A percentile compares a stretch with the other conserved stretches of the same genome.
Evolutionary conservation across 2,113 vertebrate genomes (phyloP).

Genomic region (Tragelaphus strepsiceros): DNA sequence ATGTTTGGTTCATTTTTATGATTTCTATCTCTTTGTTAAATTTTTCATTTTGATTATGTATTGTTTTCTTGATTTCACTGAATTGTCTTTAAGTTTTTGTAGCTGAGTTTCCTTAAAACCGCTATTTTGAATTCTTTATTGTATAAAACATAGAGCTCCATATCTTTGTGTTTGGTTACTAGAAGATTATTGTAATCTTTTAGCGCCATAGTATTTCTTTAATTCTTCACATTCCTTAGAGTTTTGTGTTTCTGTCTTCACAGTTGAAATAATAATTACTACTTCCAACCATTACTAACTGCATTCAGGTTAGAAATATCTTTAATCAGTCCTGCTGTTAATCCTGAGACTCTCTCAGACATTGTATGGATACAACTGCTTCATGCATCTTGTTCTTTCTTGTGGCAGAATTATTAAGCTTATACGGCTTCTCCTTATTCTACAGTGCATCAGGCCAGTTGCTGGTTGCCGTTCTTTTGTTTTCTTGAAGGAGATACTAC

Average conservation of each 20-base stretch:
- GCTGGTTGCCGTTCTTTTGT: not conserved
- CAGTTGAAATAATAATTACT: not conserved
- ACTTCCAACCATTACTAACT: not conserved
- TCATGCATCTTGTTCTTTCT: not conserved
- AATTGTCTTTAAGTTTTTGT: not conserved
- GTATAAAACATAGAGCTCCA: not conserved
- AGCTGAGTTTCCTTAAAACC: not conserved
- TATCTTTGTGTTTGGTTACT: not conserved
- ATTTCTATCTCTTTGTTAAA: not conserved
- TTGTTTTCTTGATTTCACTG: not conserved
- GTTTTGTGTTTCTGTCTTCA: not conserved
- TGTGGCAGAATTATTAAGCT: not conserved
- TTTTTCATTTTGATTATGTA: not conserved
- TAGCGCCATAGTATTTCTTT: not conserved
- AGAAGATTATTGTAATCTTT: not conserved
- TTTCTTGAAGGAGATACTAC: not conserved
- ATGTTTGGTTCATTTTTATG: not conserved
- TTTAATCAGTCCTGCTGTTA: not conserved
- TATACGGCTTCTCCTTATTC: not conserved
- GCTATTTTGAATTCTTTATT: not conserved
- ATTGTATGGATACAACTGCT: not conserved
- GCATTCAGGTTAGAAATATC: not conserved
- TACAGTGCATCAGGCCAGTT: not conserved
- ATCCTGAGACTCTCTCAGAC: not conserved
- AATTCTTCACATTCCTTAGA: not conserved